Base-by-base conservation (phyloP, 2,888 invertebrate species). In the Agrypnus murinus region DNA sequence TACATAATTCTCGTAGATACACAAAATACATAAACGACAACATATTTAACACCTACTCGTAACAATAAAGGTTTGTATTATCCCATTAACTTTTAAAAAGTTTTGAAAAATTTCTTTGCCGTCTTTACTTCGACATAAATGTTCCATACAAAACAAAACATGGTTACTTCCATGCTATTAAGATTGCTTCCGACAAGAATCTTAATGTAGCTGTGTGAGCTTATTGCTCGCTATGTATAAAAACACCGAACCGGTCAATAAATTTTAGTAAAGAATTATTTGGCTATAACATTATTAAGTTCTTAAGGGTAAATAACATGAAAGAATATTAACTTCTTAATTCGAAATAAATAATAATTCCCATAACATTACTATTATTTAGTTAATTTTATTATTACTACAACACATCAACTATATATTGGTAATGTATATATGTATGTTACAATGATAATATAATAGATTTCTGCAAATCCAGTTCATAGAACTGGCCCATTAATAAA, bases 31-130 rank as follows among this genome's bases (percentile, higher is more conserved):
- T 48, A 48, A 48, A 48, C 12, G 31, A 48, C 48, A 19, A 31
- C 31, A 48, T 48, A 48, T 19, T 48, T 31, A 48, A 48, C 48
- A 48, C 48, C 48, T 48, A 48, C 48, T 48, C 48, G 17, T 4
- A 31, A 31, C 48, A 19, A 17, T 48, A 48, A 48, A 48, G 17
- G 48, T 31, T 31, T 25, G 48, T 31, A 25, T 14, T 25, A 12
- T 25, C 25, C 48, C 31, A 48, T 48, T 48, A 48, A n/a, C 25
- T 19, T 17, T 48, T 25, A 10, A 48, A 9, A 15, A n/a, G 25
- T n/a, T n/a, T n/a, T 5, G 10, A 25, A 31, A 48, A 48, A 48
- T 25, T 31, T 19, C 40, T 6, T 10, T 25, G n/a, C 17, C 9
- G 1, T 48, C 48, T 19, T 40, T 12, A 12, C 40, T 4, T 7